Base-by-base conservation (phyloP, 1,140 invertebrate species). In the Triops cancriformis region DNA sequence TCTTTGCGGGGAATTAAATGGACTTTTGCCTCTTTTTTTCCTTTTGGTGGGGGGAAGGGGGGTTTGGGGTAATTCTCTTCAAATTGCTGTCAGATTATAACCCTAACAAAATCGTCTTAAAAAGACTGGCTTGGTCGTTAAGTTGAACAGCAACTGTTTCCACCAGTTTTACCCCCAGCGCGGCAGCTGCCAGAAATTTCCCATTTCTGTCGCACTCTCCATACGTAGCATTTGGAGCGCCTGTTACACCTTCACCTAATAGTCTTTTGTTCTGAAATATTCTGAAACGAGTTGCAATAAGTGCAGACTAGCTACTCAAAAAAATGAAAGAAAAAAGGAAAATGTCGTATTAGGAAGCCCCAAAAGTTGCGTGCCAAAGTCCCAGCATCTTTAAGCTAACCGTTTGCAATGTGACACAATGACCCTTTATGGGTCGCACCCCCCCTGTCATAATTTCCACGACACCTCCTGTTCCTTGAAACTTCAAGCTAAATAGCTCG, bases 21-120 rank as follows among this genome's bases (percentile, higher is more conserved):
- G 31, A 37, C 31, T 37, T 37, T 37, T 37, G n/a, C n/a, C n/a
- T n/a, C 51, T 23, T 64, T 64, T 18, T 64, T n/a, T n/a, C n/a
- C n/a, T n/a, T n/a, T n/a, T n/a, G n/a, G n/a, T n/a, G n/a, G n/a
- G n/a, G n/a, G n/a, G n/a, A n/a, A n/a, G n/a, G 51, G 51, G 23
- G 51, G 5, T n/a, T n/a, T n/a, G 14, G 6, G 51, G 23, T 64
- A 64, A 64, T 64, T 64, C 51, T 23, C 51, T 64, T 64, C 51
- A 64, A 64, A 64, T 64, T 64, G 51, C 51, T 64, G 51, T 64
- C 51, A 64, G 51, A 64, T 64, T 64, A 64, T 64, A 64, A 64
- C 51, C 51, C 51, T 64, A 64, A 64, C 51, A 23, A 23, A 64
- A 23, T 64, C 23, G 14, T n/a, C 51, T n/a, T n/a, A 23, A 64